phyloP scores from a whole-genome alignment of 1,140 invertebrate species.

The Lepidotrigona ventralis region DNA sequence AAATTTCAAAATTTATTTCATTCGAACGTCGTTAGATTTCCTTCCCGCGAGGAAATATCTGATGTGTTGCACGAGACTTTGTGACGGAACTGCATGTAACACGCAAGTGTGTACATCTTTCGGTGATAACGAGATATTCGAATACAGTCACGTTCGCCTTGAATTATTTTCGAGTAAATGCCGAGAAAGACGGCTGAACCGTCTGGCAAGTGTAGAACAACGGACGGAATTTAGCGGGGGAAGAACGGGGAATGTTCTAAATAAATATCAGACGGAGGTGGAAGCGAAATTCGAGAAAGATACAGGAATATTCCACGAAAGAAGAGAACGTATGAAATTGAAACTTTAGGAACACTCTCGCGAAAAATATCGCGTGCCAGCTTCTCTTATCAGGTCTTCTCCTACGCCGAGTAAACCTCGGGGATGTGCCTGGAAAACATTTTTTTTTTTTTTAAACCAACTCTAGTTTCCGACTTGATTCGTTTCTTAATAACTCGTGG shows the following conservation, averaged over 20 bases:
- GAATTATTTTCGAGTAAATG: not conserved
- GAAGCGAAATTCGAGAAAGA: not conserved
- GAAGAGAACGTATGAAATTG: slow-evolving; percentile 9
- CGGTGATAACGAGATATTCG: not conserved
- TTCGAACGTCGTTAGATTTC: too few relatives aligned
- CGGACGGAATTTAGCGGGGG: not conserved
- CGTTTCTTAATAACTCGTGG: too few relatives aligned
- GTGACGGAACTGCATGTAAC: not conserved
- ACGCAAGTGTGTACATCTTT: not conserved
- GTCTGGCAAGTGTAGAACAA: not conserved
- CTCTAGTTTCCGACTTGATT: not conserved
- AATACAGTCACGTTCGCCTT: not conserved
- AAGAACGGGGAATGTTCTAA: not conserved
- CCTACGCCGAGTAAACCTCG: not conserved
- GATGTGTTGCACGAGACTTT: not conserved
- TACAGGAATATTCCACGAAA: slow-evolving; percentile 8
- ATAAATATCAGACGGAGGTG: slow-evolving; percentile 5
- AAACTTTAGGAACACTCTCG: not conserved
- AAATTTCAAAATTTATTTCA: too few relatives aligned
- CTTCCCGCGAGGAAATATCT: not conserved
- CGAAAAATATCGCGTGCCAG: slow-evolving; percentile 12
- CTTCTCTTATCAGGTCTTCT: not conserved
- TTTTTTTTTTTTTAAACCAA: not conserved
- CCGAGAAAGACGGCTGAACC: not conserved
- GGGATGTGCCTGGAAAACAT: not conserved